Conservation (phyloP, 2,888 invertebrate genomes). For the Acleris cristana region DNA sequence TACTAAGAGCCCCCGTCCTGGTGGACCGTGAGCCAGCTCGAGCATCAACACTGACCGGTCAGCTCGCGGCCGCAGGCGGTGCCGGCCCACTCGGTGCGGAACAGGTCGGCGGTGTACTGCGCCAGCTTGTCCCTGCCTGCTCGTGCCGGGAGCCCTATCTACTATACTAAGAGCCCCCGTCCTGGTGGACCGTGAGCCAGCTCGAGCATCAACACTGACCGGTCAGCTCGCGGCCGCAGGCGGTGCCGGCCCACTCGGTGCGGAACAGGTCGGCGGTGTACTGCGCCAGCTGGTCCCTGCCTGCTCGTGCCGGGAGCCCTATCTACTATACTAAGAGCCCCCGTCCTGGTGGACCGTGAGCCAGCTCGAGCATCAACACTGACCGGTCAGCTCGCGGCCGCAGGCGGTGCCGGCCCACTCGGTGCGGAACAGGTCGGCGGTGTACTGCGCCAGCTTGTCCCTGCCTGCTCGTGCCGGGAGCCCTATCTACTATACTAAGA, state of each 20-base stretch:
- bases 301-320: too few species aligned
- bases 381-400: conserved; percentile 56
- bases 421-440: conserved; percentile 55
- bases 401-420: conserved; percentile 59
- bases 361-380: conserved; percentile 15
- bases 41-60: conserved; percentile 51
- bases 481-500: too few species aligned
- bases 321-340: too few species aligned
- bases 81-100: conserved; percentile 62
- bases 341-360: too few species aligned
- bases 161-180: too few species aligned
- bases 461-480: too few species aligned
- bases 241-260: conserved; percentile 58
- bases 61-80: conserved; percentile 48
- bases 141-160: too few species aligned
- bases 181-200: too few species aligned
- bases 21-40: too few species aligned
- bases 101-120: conserved; percentile 56
- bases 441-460: conserved; percentile 58
- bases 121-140: conserved; percentile 59
- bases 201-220: conserved; percentile 47
- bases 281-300: conserved; percentile 57
- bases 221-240: conserved; percentile 50
- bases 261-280: conserved; percentile 59
- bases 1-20: too few species aligned